Evolutionary conservation across 2,888 invertebrate species (phyloP).

Genomic region (Perithous albicinctus): DNA sequence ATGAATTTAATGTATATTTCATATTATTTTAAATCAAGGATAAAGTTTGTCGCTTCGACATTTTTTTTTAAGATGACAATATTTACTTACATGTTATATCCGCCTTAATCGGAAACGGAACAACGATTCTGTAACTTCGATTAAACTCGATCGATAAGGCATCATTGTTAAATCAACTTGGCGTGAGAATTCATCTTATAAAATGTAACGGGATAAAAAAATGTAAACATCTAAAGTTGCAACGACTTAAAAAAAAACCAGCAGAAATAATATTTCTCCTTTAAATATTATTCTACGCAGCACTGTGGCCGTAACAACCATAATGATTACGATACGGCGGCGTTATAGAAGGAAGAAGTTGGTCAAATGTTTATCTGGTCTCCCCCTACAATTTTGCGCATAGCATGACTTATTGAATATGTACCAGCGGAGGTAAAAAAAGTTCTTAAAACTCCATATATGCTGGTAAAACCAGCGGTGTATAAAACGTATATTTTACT

Average conservation of each 20-base stretch:
- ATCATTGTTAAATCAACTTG: too few species aligned
- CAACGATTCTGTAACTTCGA: too few species aligned
- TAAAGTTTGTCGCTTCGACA: not conserved
- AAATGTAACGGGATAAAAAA: too few species aligned
- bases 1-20: too few species aligned
- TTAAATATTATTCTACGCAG: not conserved
- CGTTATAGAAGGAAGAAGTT: not conserved
- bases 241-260: too few species aligned
- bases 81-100: too few species aligned
- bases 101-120: too few species aligned
- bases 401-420: not conserved
- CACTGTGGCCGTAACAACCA: not conserved
- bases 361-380: not conserved
- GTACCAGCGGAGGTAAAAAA: not conserved
- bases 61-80: too few species aligned
- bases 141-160: too few species aligned
- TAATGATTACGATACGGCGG: not conserved
- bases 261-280: not conserved
- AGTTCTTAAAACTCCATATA: not conserved
- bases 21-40: too few species aligned
- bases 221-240: too few species aligned
- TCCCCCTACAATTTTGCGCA: not conserved
- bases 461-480: not conserved
- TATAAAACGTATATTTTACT: not conserved
- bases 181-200: too few species aligned